Conservation (phyloP, 2,888 invertebrate genomes). For the Melanargia galathea region DNA sequence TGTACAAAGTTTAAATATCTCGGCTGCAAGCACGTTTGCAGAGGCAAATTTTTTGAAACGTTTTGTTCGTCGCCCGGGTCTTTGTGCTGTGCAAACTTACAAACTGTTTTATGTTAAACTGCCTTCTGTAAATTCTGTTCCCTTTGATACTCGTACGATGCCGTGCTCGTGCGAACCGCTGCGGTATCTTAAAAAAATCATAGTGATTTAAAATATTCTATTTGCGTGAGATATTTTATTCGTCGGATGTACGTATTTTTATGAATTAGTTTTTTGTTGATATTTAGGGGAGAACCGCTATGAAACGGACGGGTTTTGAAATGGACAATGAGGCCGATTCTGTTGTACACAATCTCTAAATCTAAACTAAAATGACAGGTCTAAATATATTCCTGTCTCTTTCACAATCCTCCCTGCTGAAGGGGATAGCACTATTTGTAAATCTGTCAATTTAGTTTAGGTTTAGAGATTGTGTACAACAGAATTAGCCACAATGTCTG, state of each 20-base stretch:
- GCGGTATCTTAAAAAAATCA: neutral
- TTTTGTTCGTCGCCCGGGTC: conserved; percentile 44
- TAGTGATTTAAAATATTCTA: neutral
- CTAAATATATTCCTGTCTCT: no score
- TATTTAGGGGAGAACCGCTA: no score
- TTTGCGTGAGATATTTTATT: neutral
- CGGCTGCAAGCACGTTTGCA: conserved; percentile 42
- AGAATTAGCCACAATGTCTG: no score
- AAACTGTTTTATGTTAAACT: conserved; percentile 31
- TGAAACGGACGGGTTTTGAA: no score
- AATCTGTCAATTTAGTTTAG: no score
- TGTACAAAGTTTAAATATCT: conserved; percentile 17
- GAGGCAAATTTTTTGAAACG: conserved; percentile 49
- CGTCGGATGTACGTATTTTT: no score
- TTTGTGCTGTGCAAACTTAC: conserved; percentile 32
- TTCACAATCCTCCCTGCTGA: no score
- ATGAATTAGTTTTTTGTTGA: neutral
- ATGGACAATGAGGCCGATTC: no score
- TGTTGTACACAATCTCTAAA: no score
- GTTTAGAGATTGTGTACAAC: no score
- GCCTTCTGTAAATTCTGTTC: conserved; percentile 28
- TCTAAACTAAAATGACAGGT: no score
- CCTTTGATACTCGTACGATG: conserved; percentile 20
- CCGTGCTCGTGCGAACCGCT: neutral
- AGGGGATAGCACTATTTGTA: no score